These are phyloP conservation scores for Apotomis betuletana DNA, from an alignment of 2,888 invertebrate species.

Conservation along the genomic window DNA sequence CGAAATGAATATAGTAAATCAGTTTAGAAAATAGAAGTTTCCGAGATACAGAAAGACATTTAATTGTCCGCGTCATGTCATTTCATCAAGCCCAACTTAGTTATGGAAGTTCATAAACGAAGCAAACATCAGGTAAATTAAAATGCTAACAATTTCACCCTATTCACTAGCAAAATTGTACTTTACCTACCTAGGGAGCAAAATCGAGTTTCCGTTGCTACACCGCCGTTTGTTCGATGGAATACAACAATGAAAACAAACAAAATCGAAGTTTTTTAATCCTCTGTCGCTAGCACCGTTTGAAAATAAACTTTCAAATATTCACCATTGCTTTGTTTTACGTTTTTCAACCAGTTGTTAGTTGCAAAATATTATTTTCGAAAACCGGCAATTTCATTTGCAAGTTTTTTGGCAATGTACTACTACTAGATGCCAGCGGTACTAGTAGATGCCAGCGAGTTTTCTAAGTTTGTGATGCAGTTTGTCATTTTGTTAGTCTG, in stretches of 20 bases:
- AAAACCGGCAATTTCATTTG: background rate
- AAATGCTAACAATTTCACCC: conserved; percentile 17
- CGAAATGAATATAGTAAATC: too few relatives aligned
- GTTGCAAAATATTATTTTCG: background rate
- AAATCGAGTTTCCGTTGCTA: conserved; percentile 1
- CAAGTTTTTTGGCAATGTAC: too few relatives aligned
- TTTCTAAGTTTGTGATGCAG: too few relatives aligned
- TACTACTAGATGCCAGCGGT: too few relatives aligned
- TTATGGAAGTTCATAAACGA: conserved; percentile 19
- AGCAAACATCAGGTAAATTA: conserved; percentile 37
- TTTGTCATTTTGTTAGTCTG: too few relatives aligned
- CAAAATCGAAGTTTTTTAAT: conserved; percentile 49
- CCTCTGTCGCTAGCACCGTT: conserved; percentile 40
- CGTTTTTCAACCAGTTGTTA: conserved; percentile 4
- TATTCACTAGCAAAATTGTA: background rate
- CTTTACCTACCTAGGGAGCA: background rate
- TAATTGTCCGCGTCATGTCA: conserved; percentile 5
- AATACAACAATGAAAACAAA: conserved; percentile 41
- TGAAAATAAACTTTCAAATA: conserved; percentile 37
- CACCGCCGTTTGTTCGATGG: conserved; percentile 3
- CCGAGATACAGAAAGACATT: background rate
- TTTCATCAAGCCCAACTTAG: conserved; percentile 25
- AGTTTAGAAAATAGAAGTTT: background rate
- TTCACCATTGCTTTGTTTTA: conserved; percentile 13
- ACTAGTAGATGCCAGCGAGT: too few relatives aligned